Base-by-base conservation (phyloP, 2,888 invertebrate genomes). In the Torymus aiolomorphi region DNA sequence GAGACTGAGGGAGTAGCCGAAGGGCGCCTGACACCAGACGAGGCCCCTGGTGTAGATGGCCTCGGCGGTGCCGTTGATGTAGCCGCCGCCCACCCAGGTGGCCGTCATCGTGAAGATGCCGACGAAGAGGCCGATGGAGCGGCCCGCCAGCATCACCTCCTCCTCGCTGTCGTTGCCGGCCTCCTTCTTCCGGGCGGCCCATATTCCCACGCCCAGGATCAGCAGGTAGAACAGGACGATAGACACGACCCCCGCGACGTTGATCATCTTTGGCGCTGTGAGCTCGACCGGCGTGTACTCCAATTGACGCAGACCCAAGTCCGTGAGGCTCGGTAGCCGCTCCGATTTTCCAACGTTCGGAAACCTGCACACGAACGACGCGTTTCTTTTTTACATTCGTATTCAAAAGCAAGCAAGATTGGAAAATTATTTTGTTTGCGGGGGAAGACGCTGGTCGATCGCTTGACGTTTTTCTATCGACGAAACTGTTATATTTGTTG, bases 81-180 rank as follows among this genome's bases (percentile, higher is more conserved):
- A 99, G 71, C 98, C 99, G 62, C 99, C 99, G 82, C 99, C 99
- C 73, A 99, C 99, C 99, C 99, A 99, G 16, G 99, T 99, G 66
- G 99, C 98, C 89, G 99, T 99, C 99, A 99, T 99, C 51, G 99
- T 99, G 89, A 99, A 99, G 86, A 98, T 97, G 67, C 99, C 99
- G 78, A 99, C 98, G 89, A 99, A 96, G 72, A 98, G 93, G 8
- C 99, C 97, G 88, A 99, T 98, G 89, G 98, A 98, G 81, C 99
- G 93, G 11, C 99, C 99, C 0, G 99, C 99, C 89, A 99, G 92
- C 98, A 99, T 99, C 79, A 99, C 98, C 91, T 99, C 98, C 91
- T 98, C 99, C 90, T 97, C 97, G 73, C 96, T 96, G 91, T 96
- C 95, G 92, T 97, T 95, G 84, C 96, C 96, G 8, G 94, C 91